These are phyloP conservation scores for Lycocerus yunnanus DNA, from an alignment of 2,888 invertebrate species.

Conservation along the genomic window DNA sequence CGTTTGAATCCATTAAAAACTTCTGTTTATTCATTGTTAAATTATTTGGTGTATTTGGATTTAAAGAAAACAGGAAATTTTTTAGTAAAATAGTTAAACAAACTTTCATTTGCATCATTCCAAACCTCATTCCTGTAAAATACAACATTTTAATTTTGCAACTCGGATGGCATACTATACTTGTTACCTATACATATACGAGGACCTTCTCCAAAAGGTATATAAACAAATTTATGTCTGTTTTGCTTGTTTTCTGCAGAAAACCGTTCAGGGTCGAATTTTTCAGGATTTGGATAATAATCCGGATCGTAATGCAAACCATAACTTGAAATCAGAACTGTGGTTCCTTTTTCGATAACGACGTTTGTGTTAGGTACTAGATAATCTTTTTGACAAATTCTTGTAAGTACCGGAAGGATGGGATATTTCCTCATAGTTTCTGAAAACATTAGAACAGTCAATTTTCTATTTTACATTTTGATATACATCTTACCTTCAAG, in stretches of 20 bases:
- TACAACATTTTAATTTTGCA: neutral
- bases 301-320: constrained; percentile 46
- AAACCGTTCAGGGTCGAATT: constrained; percentile 49
- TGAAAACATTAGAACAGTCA: constrained; percentile 18
- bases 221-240: constrained; percentile 35
- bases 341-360: constrained; percentile 34
- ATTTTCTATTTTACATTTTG: constrained; percentile 1
- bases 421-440: constrained; percentile 52
- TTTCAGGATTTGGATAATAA: constrained; percentile 45
- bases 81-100: neutral
- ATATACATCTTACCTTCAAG: constrained; percentile 55
- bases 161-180: neutral
- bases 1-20: neutral
- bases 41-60: neutral
- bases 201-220: constrained; percentile 41
- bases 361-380: constrained; percentile 36
- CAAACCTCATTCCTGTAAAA: neutral
- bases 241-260: constrained; percentile 34
- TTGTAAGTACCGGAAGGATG: constrained; percentile 40
- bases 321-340: constrained; percentile 37
- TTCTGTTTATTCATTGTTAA: neutral
- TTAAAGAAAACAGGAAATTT: neutral
- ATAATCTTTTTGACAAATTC: constrained; percentile 39
- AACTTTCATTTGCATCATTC: neutral
- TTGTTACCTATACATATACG: constrained; percentile 27